Evolutionary conservation across 2,113 vertebrate species (phyloP), one percentile per base, ranked within the genome.

Genomic region (Corvus hawaiiensis): DNA sequence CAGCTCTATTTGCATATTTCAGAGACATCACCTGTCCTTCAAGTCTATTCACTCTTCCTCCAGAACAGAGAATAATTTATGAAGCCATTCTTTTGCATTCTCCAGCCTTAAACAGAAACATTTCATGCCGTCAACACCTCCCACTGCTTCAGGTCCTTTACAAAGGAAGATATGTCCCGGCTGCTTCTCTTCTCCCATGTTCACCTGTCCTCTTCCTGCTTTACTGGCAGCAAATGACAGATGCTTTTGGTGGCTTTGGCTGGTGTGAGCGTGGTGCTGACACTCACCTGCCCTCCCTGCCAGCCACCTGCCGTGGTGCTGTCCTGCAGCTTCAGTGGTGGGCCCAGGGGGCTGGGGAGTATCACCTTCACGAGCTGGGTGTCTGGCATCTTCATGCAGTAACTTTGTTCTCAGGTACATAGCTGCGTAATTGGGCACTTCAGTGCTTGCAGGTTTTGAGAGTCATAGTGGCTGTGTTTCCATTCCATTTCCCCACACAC

Each of bases 21-120:
- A 96, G 95, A 95, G 96, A 97, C 95, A 96, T 97, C 96, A 96
- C 94, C 96, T 95, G 95, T 95, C 95, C 94, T 96, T 95, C 91
- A 87, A 96, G 96, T 89, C 94, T 97, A 78, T 95, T 94, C 84
- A 82, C 58, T 95, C 74, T 96, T 90, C 74, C 56, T 91, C 20
- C 67, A 95, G 87, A 94, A 73, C 74, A 89, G 69, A 90, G 51
- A 87, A 58, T 85, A 94, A 93, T 94, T 93, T 94, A 95, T 91
- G 78, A 89, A 96, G 58, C 66, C n/a, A 15, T 95, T 94, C 44
- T 87, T 87, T 62, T 82, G n/a, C 27, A 6, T 85, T 95, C 74
- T 91, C 26, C 85, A 28, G 52, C 55, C 54, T 41, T 35, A 93
- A 91, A 87, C n/a, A 87, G 69, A 89, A 94, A 76, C 13, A 11